Percentiles rank a stretch among this genome's conserved stretches.
Conservation (phyloP, 1,140 invertebrate genomes). For the Portunus trituberculatus region DNA sequence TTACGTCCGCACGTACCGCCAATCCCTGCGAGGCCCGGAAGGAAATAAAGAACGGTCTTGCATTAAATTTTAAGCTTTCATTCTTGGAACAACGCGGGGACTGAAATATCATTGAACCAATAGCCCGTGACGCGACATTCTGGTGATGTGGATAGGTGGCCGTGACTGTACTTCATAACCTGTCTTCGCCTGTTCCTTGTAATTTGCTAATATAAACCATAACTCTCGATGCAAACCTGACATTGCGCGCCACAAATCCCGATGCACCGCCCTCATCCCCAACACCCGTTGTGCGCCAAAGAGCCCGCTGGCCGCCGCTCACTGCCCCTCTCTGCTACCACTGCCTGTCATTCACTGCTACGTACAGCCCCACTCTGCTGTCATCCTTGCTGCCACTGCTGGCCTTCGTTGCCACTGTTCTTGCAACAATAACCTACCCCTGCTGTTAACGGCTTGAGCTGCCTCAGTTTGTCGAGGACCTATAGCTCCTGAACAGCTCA, state of each 20-base stretch:
- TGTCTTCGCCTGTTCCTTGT: background rate
- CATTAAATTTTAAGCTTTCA: background rate
- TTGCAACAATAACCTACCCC: background rate
- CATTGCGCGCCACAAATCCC: background rate
- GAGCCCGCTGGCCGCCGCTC: background rate
- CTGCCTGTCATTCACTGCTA: background rate
- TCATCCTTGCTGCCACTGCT: background rate
- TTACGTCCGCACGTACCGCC: background rate
- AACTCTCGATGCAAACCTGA: background rate
- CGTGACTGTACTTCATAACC: background rate
- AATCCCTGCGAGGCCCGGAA: background rate
- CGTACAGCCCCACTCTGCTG: background rate
- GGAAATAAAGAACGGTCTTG: background rate
- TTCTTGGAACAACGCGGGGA: background rate
- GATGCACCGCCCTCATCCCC: background rate
- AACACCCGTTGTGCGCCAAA: background rate
- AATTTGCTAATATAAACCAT: constrained; percentile 24
- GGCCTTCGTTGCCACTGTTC: background rate
- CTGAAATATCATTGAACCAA: background rate
- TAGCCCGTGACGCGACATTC: background rate
- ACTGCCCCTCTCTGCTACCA: background rate
- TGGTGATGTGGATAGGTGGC: background rate
- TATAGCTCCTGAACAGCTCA: too few species aligned
- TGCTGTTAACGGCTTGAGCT: background rate
- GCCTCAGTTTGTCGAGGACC: too few species aligned